Evolutionary conservation across 2,888 invertebrate genomes (phyloP).

Genomic region (Xestoiulus laeticollis): DNA sequence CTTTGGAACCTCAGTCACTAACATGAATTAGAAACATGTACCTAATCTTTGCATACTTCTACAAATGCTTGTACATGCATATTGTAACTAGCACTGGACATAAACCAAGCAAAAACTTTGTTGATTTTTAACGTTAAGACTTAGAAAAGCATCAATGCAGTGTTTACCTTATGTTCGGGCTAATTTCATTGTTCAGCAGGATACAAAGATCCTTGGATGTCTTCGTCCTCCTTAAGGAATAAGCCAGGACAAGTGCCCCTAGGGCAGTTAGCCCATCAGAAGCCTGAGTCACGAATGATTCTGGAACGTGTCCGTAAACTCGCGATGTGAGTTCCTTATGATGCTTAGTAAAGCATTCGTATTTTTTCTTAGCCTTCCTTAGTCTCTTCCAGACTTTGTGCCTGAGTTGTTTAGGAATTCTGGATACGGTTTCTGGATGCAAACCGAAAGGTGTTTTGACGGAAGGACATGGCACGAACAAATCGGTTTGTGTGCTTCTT

Average conservation of each 20-base stretch:
- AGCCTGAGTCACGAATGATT: slow-evolving; percentile 9
- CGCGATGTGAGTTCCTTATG: not conserved
- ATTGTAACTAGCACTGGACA: no score
- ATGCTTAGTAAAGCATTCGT: not conserved
- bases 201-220: not conserved
- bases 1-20: no score
- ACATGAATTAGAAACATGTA: no score
- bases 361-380: not conserved
- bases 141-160: no score
- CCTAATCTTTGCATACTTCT: no score
- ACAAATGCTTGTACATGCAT: no score
- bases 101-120: no score
- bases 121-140: no score
- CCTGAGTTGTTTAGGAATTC: not conserved
- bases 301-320: not conserved
- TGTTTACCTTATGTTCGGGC: not conserved
- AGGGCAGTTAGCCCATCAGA: not conserved
- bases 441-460: not conserved
- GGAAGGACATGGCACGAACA: not conserved
- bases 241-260: not conserved
- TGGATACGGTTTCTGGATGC: not conserved
- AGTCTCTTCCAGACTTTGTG: slow-evolving; percentile 35
- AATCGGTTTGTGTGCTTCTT: not conserved
- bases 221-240: not conserved
- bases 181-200: not conserved